phyloP scores from a whole-genome alignment of 2,797 vertebrate species.

The Philypnodon macrostomus region DNA sequence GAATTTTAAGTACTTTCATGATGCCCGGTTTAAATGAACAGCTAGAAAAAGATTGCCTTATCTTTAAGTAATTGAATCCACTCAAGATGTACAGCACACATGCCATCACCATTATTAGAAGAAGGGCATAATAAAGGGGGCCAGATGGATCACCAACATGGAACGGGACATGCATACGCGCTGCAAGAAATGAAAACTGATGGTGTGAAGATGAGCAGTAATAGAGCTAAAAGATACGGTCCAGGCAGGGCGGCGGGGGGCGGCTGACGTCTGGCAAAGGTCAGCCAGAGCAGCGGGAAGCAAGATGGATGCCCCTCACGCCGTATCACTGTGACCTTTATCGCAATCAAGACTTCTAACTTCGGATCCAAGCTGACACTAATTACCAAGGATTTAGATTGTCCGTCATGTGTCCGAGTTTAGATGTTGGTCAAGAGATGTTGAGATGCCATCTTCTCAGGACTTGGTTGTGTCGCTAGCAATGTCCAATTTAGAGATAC shows the following conservation, averaged over 20 bases:
- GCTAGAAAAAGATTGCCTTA: conserved; percentile 3
- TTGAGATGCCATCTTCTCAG: background rate
- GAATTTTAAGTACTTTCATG: too few relatives aligned
- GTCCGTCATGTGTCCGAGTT: background rate
- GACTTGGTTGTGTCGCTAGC: too few relatives aligned
- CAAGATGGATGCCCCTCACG: conserved; percentile 58
- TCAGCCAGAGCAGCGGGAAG: conserved; percentile 48
- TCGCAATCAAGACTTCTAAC: conserved; percentile 48
- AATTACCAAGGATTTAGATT: conserved; percentile 13
- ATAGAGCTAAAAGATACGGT: conserved; percentile 49
- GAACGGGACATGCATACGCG: conserved; percentile 26
- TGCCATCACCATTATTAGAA: conserved; percentile 17
- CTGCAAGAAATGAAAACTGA: conserved; percentile 47
- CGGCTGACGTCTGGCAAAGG: conserved; percentile 50
- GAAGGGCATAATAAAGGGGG: conserved; percentile 30
- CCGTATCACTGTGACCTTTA: conserved; percentile 51
- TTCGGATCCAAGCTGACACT: conserved; percentile 31
- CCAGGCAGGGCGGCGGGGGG: conserved; percentile 5
- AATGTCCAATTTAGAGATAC: too few relatives aligned
- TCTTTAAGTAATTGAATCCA: conserved; percentile 16
- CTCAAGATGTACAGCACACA: conserved; percentile 13
- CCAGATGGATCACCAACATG: conserved; percentile 30
- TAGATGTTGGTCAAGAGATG: conserved; percentile 2
- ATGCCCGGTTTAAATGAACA: too few relatives aligned
- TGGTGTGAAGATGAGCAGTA: conserved; percentile 59